Evolutionary conservation across 2,113 vertebrate species (phyloP).

Genomic region (Trachemys scripta): DNA sequence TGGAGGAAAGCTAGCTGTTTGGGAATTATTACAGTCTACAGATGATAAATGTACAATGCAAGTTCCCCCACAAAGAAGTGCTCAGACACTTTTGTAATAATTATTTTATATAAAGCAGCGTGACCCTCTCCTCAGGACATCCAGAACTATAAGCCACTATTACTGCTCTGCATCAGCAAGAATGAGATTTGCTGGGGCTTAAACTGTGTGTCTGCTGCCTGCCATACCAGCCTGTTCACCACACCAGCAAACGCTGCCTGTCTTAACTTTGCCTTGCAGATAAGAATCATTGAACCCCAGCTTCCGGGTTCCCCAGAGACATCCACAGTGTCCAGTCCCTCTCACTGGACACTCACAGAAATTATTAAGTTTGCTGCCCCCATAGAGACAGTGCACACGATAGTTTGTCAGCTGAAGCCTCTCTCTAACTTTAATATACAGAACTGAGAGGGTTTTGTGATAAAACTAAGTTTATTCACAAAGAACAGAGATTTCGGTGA

Average conservation of each 20-base stretch:
- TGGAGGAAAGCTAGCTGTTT: neutral
- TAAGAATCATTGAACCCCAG: neutral
- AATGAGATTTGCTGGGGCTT: neutral
- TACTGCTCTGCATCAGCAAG: neutral
- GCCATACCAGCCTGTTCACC: neutral
- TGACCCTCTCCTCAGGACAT: neutral
- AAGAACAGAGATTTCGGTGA: neutral
- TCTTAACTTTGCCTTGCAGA: neutral
- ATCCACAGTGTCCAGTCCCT: neutral
- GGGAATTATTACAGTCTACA: neutral
- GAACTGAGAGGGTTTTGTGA: neutral
- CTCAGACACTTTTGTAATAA: neutral
- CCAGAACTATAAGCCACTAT: neutral
- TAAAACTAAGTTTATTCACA: neutral
- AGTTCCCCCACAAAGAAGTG: neutral
- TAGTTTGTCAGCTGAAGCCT: neutral
- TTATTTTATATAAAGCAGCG: neutral
- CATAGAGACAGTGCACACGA: neutral
- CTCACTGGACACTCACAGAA: neutral
- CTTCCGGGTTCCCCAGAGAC: neutral
- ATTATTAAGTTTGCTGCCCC: neutral
- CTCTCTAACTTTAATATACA: neutral
- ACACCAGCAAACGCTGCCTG: neutral
- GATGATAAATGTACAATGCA: neutral
- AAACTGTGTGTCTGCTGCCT: neutral